Percentiles rank a stretch among this genome's conserved stretches.
Evolutionary conservation across 2,888 invertebrate genomes (phyloP).

Genomic region (Sphecodes monilicornis): DNA sequence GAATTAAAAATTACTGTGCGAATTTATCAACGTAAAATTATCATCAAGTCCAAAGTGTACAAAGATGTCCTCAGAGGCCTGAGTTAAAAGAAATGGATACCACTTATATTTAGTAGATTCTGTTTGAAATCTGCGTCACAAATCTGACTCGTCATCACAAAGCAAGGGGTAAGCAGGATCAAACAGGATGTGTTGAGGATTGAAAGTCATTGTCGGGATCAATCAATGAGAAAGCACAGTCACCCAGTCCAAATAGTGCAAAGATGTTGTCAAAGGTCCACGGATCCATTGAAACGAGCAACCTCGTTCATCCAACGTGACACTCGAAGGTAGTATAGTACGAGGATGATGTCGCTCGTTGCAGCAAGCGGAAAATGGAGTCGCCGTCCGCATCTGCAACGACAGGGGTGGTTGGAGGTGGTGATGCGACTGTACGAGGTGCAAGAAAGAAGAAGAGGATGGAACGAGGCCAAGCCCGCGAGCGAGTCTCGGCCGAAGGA

Average conservation of each 20-base stretch:
- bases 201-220: too few relatives aligned
- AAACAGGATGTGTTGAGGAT: too few relatives aligned
- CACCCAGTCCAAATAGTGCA: too few relatives aligned
- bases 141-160: too few relatives aligned
- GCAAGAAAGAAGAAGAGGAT: constrained; percentile 46
- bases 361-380: constrained; percentile 47
- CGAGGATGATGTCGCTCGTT: constrained; percentile 34
- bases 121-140: too few relatives aligned
- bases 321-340: constrained; percentile 16
- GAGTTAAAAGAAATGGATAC: too few relatives aligned
- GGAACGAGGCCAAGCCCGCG: constrained; percentile 55
- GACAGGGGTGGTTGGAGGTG: background rate
- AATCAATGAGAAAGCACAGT: background rate
- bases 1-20: too few relatives aligned
- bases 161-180: too few relatives aligned
- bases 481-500: constrained; percentile 48
- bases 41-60: too few relatives aligned
- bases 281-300: background rate
- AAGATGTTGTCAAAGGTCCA: background rate
- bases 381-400: background rate
- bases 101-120: too few relatives aligned
- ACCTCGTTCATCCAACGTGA: background rate
- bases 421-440: constrained; percentile 17
- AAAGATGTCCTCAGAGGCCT: too few relatives aligned
- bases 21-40: too few relatives aligned